phyloP scores from a whole-genome alignment of 2,888 invertebrate species.

The Poecilus cupreus region DNA sequence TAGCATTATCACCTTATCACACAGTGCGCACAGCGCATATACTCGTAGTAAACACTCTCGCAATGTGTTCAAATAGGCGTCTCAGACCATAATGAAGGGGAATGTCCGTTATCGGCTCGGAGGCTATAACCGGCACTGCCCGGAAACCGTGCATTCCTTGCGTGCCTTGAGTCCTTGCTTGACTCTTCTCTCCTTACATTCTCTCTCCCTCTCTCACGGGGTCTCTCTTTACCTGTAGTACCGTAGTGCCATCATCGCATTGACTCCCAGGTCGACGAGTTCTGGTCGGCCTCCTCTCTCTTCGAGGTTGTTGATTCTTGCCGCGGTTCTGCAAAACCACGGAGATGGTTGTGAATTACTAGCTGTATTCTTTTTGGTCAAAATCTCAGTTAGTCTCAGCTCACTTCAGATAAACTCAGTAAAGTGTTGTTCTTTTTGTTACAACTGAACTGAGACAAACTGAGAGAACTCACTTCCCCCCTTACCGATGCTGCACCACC shows the following conservation, averaged over 20 bases:
- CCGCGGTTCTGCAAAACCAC: no score
- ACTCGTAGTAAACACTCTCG: not conserved
- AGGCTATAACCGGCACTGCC: conserved; percentile 29
- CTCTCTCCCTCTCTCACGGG: not conserved
- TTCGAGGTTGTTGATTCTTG: not conserved
- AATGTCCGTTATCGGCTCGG: conserved; percentile 42
- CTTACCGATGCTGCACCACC: no score
- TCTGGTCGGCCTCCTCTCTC: no score
- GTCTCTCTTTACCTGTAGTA: not conserved
- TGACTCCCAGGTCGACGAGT: not conserved
- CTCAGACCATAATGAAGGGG: conserved; percentile 29
- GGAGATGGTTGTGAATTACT: no score
- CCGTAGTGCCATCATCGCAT: not conserved
- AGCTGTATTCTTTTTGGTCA: no score
- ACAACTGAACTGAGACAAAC: no score
- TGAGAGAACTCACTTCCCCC: no score
- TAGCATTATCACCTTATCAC: no score
- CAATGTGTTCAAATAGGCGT: not conserved
- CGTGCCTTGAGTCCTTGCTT: not conserved
- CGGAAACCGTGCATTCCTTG: conserved; percentile 47
- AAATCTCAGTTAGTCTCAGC: no score
- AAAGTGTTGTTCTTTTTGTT: no score
- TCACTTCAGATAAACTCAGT: no score
- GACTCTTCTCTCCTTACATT: not conserved
- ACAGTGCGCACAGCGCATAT: not conserved